phyloP scores from a whole-genome alignment of 2,113 vertebrate species.

The Lophura nycthemera region DNA sequence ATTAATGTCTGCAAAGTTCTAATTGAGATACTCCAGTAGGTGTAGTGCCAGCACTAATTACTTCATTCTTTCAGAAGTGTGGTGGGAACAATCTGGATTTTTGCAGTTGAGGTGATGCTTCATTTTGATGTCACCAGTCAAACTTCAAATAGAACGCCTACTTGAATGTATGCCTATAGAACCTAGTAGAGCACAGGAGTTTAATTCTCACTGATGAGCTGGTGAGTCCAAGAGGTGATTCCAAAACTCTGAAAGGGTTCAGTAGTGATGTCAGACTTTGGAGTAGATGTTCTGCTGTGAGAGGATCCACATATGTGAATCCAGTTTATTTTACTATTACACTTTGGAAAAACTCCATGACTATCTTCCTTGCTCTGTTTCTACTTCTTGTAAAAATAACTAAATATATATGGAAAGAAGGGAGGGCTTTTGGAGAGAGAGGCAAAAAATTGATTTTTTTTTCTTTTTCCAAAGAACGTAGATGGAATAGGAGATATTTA shows the following conservation, averaged over 20 bases:
- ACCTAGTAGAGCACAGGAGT: background rate
- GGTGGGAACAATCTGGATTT: background rate
- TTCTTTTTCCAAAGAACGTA: background rate
- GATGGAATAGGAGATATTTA: background rate
- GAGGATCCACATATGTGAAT: background rate
- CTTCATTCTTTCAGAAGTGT: background rate
- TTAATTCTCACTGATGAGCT: background rate
- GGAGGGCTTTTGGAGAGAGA: background rate
- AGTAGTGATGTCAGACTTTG: background rate
- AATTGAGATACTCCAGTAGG: background rate
- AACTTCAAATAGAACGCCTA: background rate
- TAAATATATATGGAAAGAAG: background rate
- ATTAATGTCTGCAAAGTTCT: background rate
- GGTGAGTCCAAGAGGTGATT: background rate
- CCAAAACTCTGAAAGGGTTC: background rate
- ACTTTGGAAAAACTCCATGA: background rate
- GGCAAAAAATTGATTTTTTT: background rate
- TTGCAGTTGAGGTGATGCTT: background rate
- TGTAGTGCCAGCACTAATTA: background rate
- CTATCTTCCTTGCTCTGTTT: background rate
- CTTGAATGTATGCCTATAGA: background rate
- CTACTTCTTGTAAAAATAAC: background rate
- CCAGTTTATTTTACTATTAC: background rate
- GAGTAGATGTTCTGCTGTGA: background rate
- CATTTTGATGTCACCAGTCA: background rate